phyloP scores from a whole-genome alignment of 2,797 vertebrate species.

The Micropoecilia bifurca region DNA sequence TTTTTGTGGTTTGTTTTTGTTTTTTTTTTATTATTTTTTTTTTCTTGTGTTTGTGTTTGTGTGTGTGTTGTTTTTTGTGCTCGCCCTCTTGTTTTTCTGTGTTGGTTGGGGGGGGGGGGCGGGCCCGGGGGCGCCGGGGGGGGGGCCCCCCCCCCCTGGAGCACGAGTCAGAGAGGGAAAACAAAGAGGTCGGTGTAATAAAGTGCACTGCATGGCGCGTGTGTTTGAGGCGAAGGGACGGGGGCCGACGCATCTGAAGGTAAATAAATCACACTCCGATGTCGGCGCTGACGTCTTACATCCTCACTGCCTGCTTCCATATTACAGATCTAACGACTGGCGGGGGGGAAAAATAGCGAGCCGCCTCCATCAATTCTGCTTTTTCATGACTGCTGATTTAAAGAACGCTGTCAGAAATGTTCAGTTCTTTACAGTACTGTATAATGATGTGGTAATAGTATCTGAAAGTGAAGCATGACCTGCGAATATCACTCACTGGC shows the following conservation, averaged over 20 bases:
- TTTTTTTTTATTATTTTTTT: no score
- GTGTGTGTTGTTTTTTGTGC: no score
- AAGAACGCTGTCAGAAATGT: constrained; percentile 39
- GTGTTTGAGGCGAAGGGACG: constrained; percentile 13
- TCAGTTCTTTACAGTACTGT: constrained; percentile 27
- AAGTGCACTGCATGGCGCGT: neutral
- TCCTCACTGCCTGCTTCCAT: constrained; percentile 45
- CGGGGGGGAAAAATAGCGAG: constrained; percentile 32
- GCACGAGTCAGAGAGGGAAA: constrained; percentile 3
- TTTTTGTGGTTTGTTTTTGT: no score
- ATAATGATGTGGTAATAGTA: constrained; percentile 25
- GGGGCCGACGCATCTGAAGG: constrained; percentile 34
- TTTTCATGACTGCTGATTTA: constrained; percentile 40
- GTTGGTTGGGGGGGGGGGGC: no score
- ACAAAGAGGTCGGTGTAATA: constrained; percentile 26
- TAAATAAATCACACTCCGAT: constrained; percentile 63
- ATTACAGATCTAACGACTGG: constrained; percentile 49
- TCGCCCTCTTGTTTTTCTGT: no score
- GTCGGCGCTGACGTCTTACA: constrained; percentile 51
- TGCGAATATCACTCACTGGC: constrained; percentile 27
- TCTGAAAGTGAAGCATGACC: constrained; percentile 27
- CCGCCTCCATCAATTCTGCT: constrained; percentile 27
- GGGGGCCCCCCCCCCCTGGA: no score
- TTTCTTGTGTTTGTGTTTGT: no score
- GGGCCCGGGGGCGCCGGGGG: no score